Conservation (phyloP, 2,888 invertebrate genomes). For the Sycophila texana region DNA sequence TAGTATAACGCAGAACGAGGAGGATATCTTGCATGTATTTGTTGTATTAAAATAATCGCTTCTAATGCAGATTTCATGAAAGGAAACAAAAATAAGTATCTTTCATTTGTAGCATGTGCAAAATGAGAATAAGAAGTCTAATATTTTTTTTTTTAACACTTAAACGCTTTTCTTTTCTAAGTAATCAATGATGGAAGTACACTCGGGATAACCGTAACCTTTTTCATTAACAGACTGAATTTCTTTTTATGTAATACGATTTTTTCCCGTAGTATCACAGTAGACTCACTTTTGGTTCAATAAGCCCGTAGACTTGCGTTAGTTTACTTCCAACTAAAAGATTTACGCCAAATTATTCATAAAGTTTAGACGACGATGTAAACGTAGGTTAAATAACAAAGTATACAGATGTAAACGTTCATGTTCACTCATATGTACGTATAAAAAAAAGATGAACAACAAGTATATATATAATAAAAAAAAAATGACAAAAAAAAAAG, state of each 20-base stretch:
- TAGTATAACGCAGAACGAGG: neutral
- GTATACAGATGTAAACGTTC: slow-evolving; percentile 41
- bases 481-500: slow-evolving; percentile 25
- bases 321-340: slow-evolving; percentile 49
- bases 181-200: neutral
- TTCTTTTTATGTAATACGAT: slow-evolving; percentile 32
- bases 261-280: slow-evolving; percentile 1
- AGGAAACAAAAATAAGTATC: neutral
- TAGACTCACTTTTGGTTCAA: slow-evolving; percentile 20
- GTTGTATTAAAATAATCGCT: slow-evolving; percentile 9
- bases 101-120: neutral
- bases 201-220: neutral
- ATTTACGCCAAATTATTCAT: slow-evolving; percentile 50
- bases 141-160: neutral
- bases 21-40: slow-evolving; percentile 11
- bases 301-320: slow-evolving; percentile 18
- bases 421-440: slow-evolving; percentile 40
- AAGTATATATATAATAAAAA: slow-evolving; percentile 24
- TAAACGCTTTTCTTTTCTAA: slow-evolving; percentile 1
- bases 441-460: slow-evolving; percentile 34
- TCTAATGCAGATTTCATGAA: neutral
- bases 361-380: slow-evolving; percentile 34
- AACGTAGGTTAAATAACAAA: slow-evolving; percentile 28
- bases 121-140: too few species aligned
- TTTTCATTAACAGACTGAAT: slow-evolving; percentile 44